Base-by-base conservation (phyloP, 2,888 invertebrate species). In the Tenodera sinensis region DNA sequence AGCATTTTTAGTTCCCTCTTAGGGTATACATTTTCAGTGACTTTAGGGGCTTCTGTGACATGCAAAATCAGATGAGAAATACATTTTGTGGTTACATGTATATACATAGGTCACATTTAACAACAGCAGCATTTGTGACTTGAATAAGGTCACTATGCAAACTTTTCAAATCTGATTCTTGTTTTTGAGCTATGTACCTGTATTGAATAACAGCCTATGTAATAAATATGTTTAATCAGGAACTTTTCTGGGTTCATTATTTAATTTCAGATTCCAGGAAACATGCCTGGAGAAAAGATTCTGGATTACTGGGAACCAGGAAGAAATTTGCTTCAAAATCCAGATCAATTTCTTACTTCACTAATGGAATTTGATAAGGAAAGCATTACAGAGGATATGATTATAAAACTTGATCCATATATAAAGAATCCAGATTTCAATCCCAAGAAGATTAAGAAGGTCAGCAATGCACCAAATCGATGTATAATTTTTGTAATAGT, bases 231-330 rank as follows among this genome's bases (percentile, higher is more conserved):
- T 34, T 34, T 34, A 34, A 3, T 42, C 12, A 42, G 42, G 12
- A 42, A 12, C 42, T 12, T 42, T 42, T 42, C 12, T 12, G 81
- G 42, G 34, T 28, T 87, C 28, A 81, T 12, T 86, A 86, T 83
- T 83, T 20, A 28, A 89, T 89, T 89, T 20, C 92, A 96, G 95
- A 94, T 94, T 92, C 94, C 95, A 0, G 96, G 96, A 6, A 94
- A 94, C 6, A 94, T 93, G 91, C 95, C 96, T 0, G 98, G 98
- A 0, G 97, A 97, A 93, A 97, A 98, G 94, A 93, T 97, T 0
- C 95, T 97, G 88, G 98, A 98, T 93, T 98, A 96, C 92, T 99
- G 98, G 98, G 97, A 96, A 85, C 97, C 98, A 0, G 98, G 98
- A 2, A 96, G 97, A 84, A 95, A 95, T 90, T 95, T 98, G 94